Evolutionary conservation across 2,888 invertebrate genomes (phyloP), one percentile per base, ranked within the genome.

Genomic region (Isoperla grammatica): DNA sequence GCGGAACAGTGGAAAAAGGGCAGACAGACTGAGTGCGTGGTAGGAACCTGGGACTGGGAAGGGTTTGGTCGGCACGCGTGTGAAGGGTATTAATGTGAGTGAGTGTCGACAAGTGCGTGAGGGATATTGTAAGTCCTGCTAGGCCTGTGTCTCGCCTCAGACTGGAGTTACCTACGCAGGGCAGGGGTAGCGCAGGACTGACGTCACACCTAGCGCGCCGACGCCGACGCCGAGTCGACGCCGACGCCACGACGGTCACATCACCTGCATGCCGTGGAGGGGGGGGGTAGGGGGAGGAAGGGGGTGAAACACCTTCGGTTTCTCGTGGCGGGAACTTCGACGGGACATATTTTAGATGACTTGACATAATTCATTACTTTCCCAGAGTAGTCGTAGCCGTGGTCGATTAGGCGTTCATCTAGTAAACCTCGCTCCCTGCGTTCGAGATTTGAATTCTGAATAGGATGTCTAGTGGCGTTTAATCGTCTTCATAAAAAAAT

Each of bases 111-210:
- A 22, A 46, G 46, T 53, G 53, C 53, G 37, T 15, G 53, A 17
- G 50, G 50, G 17, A 4, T 2, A 12, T 22, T 22, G 23, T 50
- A 3, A 17, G 49, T 50, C 49, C 49, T 23, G 3, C 39, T 13
- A 45, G 45, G 48, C 29, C 60, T 13, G 37, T 46, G 57, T 53
- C 61, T 50, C 46, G 56, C 43, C 61, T 62, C 59, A 37, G 53
- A 62, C 61, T 62, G 12, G 56, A 48, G 40, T 56, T 40, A 56
- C 60, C 60, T 60, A 60, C 56, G 48, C 56, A 55, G 22, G 56
- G 56, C n/a, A n/a, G n/a, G 40, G 49, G 9, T 23, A 15, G 20
- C 46, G 46, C 37, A 19, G 54, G n/a, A 40, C 17, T 35, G 39
- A 39, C 43, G 29, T 45, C 53, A 29, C 59, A 12, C 9, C 49